phyloP scores from a whole-genome alignment of 2,113 vertebrate species.

The Catharus minimus region DNA sequence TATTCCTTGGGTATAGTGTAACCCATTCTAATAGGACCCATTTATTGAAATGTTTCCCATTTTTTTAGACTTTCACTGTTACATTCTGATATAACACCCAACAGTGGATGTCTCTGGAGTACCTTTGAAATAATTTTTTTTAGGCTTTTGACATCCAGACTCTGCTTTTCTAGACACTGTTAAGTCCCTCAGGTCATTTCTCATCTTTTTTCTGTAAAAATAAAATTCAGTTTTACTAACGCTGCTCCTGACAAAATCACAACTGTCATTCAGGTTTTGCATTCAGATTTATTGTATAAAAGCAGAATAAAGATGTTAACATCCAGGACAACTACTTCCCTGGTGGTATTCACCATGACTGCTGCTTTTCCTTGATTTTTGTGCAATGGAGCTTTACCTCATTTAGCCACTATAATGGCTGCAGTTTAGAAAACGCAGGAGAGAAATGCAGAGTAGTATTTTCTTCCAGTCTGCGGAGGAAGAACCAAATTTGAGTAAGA shows the following conservation, averaged over 20 bases:
- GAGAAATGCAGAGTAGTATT: background rate
- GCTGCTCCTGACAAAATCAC: background rate
- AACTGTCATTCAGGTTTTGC: background rate
- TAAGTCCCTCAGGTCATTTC: background rate
- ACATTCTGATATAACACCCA: background rate
- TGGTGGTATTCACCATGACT: background rate
- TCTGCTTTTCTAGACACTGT: background rate
- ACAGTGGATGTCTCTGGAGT: background rate
- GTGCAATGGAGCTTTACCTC: background rate
- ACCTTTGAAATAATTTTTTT: background rate
- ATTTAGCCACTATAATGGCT: background rate
- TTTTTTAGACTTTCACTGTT: background rate
- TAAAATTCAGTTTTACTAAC: background rate
- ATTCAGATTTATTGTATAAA: background rate
- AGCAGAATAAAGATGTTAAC: background rate
- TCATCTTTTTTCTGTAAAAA: background rate
- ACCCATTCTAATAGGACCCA: background rate
- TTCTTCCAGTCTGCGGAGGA: background rate
- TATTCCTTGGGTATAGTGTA: background rate
- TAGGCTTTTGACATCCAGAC: background rate
- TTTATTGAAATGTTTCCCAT: background rate
- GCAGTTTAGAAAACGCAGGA: background rate
- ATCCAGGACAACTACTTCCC: background rate
- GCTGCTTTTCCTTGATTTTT: background rate
- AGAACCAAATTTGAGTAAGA: background rate